Evolutionary conservation across 2,888 invertebrate genomes (phyloP).

Genomic region (Ditylenchus weischeri): DNA sequence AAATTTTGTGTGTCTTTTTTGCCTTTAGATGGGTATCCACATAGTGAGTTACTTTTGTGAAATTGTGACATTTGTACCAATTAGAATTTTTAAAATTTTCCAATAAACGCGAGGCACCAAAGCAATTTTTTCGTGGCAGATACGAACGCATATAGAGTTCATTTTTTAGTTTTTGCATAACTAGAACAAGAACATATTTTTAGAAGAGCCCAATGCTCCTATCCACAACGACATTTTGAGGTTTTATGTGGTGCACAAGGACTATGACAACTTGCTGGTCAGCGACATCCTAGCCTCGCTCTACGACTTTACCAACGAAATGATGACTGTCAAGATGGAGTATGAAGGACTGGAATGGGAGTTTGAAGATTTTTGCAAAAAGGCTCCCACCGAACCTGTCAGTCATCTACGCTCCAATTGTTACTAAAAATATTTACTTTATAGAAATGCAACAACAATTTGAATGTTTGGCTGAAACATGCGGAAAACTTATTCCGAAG

Average conservation of each 20-base stretch:
- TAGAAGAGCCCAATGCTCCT: constrained; percentile 23
- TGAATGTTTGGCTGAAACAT: constrained; percentile 58
- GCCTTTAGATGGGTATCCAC: too few relatives aligned
- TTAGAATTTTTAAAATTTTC: too few relatives aligned
- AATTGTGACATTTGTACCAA: too few relatives aligned
- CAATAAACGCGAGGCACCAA: too few relatives aligned
- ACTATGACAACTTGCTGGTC: constrained; percentile 52
- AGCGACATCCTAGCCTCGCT: constrained; percentile 47
- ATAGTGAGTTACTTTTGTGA: too few relatives aligned
- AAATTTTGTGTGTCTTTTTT: too few relatives aligned
- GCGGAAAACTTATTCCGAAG: constrained; percentile 56
- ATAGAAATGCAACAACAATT: constrained; percentile 49
- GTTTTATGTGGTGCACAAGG: constrained; percentile 56
- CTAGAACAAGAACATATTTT: neutral
- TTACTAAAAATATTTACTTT: neutral
- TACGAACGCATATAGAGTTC: too few relatives aligned
- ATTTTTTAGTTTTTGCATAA: too few relatives aligned
- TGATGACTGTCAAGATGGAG: constrained; percentile 47
- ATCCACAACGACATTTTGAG: constrained; percentile 53
- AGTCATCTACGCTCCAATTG: neutral
- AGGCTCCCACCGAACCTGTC: constrained; percentile 39
- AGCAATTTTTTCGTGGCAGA: too few relatives aligned
- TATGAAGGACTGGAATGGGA: constrained; percentile 42
- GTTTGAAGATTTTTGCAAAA: constrained; percentile 54
- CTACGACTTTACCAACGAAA: constrained; percentile 53